Evolutionary conservation across 2,113 vertebrate species (phyloP).

Genomic region (Passerina amoena): DNA sequence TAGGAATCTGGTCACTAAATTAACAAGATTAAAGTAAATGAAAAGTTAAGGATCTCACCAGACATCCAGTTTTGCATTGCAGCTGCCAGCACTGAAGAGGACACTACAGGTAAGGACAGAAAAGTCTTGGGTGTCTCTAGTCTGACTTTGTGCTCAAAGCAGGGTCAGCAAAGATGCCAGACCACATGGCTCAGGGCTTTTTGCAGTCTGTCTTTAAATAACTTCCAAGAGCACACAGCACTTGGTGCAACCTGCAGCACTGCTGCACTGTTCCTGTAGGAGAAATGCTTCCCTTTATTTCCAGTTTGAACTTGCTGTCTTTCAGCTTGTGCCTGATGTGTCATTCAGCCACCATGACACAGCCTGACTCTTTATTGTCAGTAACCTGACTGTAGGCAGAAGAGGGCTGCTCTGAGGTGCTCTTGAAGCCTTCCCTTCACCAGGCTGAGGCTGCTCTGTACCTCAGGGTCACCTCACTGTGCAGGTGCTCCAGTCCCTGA

Average conservation of each 20-base stretch:
- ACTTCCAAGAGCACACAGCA: background rate
- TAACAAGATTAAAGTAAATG: background rate
- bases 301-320: background rate
- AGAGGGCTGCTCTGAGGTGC: background rate
- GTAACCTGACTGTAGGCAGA: background rate
- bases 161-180: background rate
- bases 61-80: background rate
- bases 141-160: background rate
- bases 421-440: background rate
- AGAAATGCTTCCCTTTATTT: background rate
- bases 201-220: background rate
- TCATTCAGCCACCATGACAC: background rate
- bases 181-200: background rate
- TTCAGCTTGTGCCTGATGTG: background rate
- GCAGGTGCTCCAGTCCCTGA: background rate
- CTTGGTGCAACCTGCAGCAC: background rate
- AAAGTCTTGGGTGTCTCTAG: background rate
- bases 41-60: background rate
- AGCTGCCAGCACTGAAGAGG: background rate
- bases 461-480: accelerated
- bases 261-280: background rate
- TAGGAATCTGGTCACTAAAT: background rate
- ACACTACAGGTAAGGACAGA: background rate
- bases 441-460: background rate
- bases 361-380: background rate